Conservation (phyloP, 2,113 vertebrate genomes). For the Rhipidura dahli region DNA sequence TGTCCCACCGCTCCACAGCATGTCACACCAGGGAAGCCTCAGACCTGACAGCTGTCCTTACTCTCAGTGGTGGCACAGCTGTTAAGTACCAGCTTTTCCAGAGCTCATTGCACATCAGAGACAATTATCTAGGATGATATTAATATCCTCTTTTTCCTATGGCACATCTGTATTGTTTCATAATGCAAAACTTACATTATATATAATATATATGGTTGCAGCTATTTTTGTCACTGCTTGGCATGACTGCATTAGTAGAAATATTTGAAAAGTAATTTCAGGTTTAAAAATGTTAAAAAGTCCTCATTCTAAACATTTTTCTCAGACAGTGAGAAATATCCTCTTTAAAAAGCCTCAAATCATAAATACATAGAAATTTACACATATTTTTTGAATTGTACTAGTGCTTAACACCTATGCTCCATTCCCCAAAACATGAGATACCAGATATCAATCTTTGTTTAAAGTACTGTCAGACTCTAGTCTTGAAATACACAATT, state of each 20-base stretch:
- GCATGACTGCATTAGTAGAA: background rate
- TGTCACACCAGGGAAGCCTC: background rate
- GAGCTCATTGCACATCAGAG: background rate
- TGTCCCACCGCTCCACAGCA: background rate
- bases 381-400: background rate
- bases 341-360: background rate
- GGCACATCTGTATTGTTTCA: background rate
- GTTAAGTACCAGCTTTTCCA: background rate
- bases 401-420: background rate
- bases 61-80: background rate
- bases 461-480: background rate
- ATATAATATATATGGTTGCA: background rate
- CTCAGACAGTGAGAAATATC: background rate
- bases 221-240: background rate
- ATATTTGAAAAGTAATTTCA: background rate
- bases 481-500: background rate
- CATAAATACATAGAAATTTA: background rate
- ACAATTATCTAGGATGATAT: background rate
- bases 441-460: background rate
- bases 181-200: background rate
- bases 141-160: background rate
- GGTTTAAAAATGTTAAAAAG: background rate
- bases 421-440: background rate
- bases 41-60: background rate
- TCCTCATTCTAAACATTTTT: background rate